Conservation (phyloP, 2,888 invertebrate species). For the Diaperis boleti region DNA sequence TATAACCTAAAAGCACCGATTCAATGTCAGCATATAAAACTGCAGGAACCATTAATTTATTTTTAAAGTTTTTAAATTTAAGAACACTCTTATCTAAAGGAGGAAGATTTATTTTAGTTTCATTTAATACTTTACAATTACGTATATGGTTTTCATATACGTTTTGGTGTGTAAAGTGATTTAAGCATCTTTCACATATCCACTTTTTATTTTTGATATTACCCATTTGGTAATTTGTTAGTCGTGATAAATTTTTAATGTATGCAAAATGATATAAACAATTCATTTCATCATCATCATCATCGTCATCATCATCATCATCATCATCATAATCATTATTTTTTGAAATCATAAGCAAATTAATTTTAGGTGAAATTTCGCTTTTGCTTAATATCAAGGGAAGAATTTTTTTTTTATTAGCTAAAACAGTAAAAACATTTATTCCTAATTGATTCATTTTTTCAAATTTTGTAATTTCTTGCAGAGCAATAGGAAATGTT, state of each 20-base stretch:
- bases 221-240: conserved; percentile 1
- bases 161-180: not conserved
- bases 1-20: not conserved
- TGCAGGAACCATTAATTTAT: not conserved
- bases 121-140: not conserved
- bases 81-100: not conserved
- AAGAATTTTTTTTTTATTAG: conserved; percentile 3
- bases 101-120: not conserved
- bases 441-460: not conserved
- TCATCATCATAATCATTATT: not conserved
- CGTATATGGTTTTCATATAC: not conserved
- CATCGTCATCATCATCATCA: not conserved
- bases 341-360: conserved; percentile 10
- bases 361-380: not conserved
- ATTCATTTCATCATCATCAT: not conserved
- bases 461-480: too few species aligned
- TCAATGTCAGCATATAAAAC: conserved; percentile 7
- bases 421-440: conserved; percentile 11
- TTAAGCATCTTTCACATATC: conserved; percentile 10
- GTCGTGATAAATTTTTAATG: conserved; percentile 13
- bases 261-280: conserved; percentile 17
- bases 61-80: not conserved
- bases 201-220: conserved; percentile 9
- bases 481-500: too few species aligned
- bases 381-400: conserved; percentile 4